Evolutionary conservation across 2,113 vertebrate genomes (phyloP), one percentile per base, ranked within the genome.

Genomic region (Colius striatus): DNA sequence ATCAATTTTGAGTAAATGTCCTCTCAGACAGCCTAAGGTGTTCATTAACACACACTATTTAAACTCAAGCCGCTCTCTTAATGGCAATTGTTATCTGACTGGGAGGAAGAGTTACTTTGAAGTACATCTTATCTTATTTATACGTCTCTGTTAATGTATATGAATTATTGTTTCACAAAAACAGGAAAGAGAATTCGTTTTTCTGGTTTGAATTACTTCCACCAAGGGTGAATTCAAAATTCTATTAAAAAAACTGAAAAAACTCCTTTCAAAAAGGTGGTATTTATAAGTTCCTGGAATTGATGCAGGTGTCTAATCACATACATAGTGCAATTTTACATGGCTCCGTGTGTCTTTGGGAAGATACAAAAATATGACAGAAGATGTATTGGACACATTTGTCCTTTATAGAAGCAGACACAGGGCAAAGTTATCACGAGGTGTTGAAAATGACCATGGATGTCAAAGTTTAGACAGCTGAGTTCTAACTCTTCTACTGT

Each of bases 321-420:
- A 82, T 58, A 22, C 13, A 29, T 21, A 22, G 26, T 20, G 9
- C 26, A 78, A 19, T 74, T 90, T 83, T 60, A 65, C 38, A 36
- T 53, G 25, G 11, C 29, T 78, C 3, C 2, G 2, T 16, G 25
- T 86, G 45, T 53, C 19, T 86, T 48, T 58, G 43, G 29, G n/a
- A 43, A 57, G n/a, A 41, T 63, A 17, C 9, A 19, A 77, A 53
- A 82, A 73, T 82, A n/a, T 1, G 4, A 58, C 32, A 3, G 1
- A 82, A 54, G 30, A 11, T 30, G 6, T 10, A 14, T 7, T 2
- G 13, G 54, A 5, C 6, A 32, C 10, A 6, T 1, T 1, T 34
- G 18, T 77, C 36, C 29, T 48, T 85, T 82, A n/a, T 22, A 78
- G 36, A 78, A 70, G 50, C 26, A 83, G 66, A 45, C n/a, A 27